Percentiles rank a stretch among this genome's conserved stretches.
phyloP scores from a whole-genome alignment of 1,140 invertebrate species.

The Chrysoperla carnea region DNA sequence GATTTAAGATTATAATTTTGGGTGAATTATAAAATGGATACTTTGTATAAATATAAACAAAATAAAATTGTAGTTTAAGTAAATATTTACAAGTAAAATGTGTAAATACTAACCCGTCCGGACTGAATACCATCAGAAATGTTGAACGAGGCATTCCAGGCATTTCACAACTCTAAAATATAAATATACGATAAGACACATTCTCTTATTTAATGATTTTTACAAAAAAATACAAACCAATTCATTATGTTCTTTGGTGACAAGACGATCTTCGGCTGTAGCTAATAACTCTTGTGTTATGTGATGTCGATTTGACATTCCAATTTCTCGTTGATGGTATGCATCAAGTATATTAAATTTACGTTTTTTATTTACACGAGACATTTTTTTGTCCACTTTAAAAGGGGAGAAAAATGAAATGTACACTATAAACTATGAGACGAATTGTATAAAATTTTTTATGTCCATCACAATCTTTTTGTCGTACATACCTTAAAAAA shows the following conservation, averaged over 20 bases:
- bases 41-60: background rate
- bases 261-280: background rate
- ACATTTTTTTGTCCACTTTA: no score
- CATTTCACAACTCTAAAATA: conserved; percentile 47
- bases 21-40: no score
- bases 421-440: no score
- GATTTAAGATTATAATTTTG: no score
- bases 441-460: no score
- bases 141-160: conserved; percentile 58
- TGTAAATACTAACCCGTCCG: conserved; percentile 46
- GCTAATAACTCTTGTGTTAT: background rate
- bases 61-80: background rate
- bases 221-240: background rate
- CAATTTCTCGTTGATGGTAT: background rate
- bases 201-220: background rate
- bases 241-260: background rate
- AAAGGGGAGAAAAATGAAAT: no score
- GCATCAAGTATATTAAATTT: background rate
- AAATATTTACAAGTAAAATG: background rate
- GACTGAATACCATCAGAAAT: conserved; percentile 73
- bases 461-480: no score
- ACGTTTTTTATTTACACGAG: background rate
- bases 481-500: no score
- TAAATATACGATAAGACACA: conserved; percentile 1
- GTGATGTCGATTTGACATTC: background rate